A percentile compares a stretch with the other conserved stretches of the same genome.
phyloP scores from a whole-genome alignment of 2,888 invertebrate species.

The Abscondita cerata region DNA sequence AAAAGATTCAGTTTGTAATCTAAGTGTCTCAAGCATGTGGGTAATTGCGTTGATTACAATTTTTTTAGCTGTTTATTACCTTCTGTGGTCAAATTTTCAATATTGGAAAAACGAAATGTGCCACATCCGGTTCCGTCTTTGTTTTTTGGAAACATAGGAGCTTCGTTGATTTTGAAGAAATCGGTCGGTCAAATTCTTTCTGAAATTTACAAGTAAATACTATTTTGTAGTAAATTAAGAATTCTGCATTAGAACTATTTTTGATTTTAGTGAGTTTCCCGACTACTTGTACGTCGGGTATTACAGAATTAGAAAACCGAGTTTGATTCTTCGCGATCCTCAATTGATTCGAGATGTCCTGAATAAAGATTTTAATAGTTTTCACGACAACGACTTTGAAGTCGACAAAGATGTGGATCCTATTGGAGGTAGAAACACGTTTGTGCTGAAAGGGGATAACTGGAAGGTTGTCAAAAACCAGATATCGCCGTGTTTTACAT shows the following conservation, averaged over 20 bases:
- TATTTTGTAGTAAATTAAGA: conserved; percentile 39
- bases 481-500: conserved; percentile 61
- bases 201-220: conserved; percentile 37
- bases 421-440: conserved; percentile 59
- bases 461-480: conserved; percentile 62
- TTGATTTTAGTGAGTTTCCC: conserved; percentile 44
- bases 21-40: no score
- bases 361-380: conserved; percentile 52
- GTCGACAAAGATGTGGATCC: conserved; percentile 58
- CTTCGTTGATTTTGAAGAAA: conserved; percentile 16
- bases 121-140: conserved; percentile 13
- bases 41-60: neutral
- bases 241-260: conserved; percentile 43
- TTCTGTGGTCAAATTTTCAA: conserved; percentile 24
- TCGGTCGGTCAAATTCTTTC: conserved; percentile 18
- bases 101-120: conserved; percentile 36
- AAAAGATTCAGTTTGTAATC: no score
- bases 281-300: conserved; percentile 51
- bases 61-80: neutral
- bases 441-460: conserved; percentile 57
- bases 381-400: conserved; percentile 54
- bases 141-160: conserved; percentile 26
- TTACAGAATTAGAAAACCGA: conserved; percentile 49
- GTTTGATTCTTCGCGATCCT: conserved; percentile 50
- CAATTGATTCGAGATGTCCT: conserved; percentile 52